Evolutionary conservation across 2,888 invertebrate genomes (phyloP).

Genomic region (Melanchra persicariae): DNA sequence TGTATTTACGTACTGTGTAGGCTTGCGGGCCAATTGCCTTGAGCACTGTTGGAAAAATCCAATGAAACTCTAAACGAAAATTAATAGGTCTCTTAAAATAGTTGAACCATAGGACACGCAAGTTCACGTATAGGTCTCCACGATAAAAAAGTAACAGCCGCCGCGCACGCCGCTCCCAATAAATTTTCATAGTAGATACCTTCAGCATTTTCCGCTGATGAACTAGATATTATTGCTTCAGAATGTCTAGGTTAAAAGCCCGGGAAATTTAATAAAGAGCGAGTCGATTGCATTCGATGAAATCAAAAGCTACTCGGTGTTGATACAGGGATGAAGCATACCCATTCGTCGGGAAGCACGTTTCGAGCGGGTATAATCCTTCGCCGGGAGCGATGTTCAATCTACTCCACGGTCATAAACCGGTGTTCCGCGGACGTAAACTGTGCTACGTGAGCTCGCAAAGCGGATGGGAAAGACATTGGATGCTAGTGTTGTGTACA

Average conservation of each 20-base stretch:
- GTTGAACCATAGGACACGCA: not conserved
- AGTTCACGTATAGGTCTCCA: not conserved
- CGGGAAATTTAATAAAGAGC: conserved; percentile 63
- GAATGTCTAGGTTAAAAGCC: conserved; percentile 63
- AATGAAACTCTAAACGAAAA: not conserved
- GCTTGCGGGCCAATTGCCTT: not conserved
- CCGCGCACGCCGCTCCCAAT: conserved; percentile 1
- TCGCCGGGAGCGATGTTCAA: conserved; percentile 78
- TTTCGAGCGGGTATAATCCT: conserved; percentile 76
- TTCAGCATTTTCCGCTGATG: conserved; percentile 48
- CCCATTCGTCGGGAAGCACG: conserved; percentile 71
- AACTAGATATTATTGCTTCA: conserved; percentile 57
- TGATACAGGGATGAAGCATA: conserved; percentile 71
- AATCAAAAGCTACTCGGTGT: conserved; percentile 67
- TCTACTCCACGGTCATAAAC: conserved; percentile 81
- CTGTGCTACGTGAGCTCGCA: conserved; percentile 75
- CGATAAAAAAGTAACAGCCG: not conserved
- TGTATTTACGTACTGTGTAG: too few species aligned
- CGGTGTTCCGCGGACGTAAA: conserved; percentile 78
- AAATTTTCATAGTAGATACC: conserved; percentile 23
- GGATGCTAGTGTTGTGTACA: conserved; percentile 61
- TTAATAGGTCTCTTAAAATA: not conserved
- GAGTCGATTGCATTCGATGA: conserved; percentile 65
- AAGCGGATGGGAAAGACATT: conserved; percentile 65
- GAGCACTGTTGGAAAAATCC: not conserved